These are phyloP conservation scores for Lycopodina hypogea DNA, from an alignment of 37 sponge, comb jelly and placozoan species.

Conservation along the genomic window DNA sequence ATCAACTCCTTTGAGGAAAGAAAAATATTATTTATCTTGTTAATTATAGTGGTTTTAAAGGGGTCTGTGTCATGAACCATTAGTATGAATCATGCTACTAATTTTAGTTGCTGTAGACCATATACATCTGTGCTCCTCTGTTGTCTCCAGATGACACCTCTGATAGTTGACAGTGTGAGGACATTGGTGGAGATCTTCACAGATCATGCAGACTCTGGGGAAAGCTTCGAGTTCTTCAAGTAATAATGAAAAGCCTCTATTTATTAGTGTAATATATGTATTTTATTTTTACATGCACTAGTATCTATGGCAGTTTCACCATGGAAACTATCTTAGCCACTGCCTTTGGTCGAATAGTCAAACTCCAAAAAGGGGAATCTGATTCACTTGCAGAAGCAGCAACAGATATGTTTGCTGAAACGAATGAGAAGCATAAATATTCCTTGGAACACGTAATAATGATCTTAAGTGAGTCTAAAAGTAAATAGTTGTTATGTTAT, in stretches of 20 bases:
- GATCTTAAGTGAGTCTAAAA: background rate
- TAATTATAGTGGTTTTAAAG: too few relatives aligned
- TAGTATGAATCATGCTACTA: too few relatives aligned
- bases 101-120: too few relatives aligned
- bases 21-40: too few relatives aligned
- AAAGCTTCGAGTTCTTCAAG: conserved; percentile 45
- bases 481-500: too few relatives aligned
- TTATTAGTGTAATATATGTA: conserved; percentile 8
- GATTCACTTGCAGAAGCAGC: conserved; percentile 52
- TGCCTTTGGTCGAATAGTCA: conserved; percentile 54
- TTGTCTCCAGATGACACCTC: conserved; percentile 58
- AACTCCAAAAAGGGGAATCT: conserved; percentile 36
- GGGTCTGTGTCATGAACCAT: too few relatives aligned
- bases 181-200: conserved; percentile 23
- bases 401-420: conserved; percentile 1
- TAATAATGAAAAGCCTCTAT: background rate
- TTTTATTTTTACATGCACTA: conserved; percentile 11
- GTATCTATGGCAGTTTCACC: conserved; percentile 37
- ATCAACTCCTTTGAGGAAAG: too few relatives aligned
- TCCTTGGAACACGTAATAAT: background rate
- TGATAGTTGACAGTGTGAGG: conserved; percentile 39
- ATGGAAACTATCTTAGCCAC: conserved; percentile 72
- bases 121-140: background rate
- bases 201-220: conserved; percentile 19
- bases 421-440: background rate